Conservation (phyloP, 2,797 vertebrate species). For the Kryptolebias ocellatus region DNA sequence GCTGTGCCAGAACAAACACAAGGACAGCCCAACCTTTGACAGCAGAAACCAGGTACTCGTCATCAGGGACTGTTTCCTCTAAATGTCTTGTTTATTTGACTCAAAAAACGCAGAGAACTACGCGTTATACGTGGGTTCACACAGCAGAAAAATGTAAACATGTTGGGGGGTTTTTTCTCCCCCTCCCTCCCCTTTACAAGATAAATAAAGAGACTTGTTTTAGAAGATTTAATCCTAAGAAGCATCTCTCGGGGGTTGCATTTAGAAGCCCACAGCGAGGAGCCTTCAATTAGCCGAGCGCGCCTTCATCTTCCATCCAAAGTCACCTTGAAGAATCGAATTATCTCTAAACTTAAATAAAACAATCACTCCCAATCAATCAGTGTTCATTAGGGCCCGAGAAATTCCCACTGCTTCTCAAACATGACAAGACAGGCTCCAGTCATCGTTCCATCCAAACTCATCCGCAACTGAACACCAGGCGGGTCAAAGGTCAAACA, state of each 20-base stretch:
- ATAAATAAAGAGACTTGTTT: conserved; percentile 69
- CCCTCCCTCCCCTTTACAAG: conserved; percentile 48
- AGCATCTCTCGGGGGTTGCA: conserved; percentile 52
- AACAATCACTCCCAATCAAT: conserved; percentile 68
- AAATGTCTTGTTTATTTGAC: conserved; percentile 68
- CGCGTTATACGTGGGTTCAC: conserved; percentile 47
- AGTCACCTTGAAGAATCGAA: conserved; percentile 79
- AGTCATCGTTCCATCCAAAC: neutral
- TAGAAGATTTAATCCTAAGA: conserved; percentile 72
- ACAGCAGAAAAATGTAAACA: conserved; percentile 66
- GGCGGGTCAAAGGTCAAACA: conserved; percentile 27
- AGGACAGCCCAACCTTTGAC: conserved; percentile 54
- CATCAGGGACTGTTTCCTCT: conserved; percentile 53
- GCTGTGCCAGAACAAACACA: conserved; percentile 57
- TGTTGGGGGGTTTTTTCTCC: conserved; percentile 54
- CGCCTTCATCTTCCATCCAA: conserved; percentile 69
- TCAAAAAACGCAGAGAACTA: conserved; percentile 45
- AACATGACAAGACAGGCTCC: conserved; percentile 8
- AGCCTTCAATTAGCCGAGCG: conserved; percentile 70
- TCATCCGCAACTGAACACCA: neutral
- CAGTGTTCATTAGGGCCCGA: conserved; percentile 55
- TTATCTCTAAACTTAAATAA: conserved; percentile 68
- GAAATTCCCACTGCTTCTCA: conserved; percentile 36
- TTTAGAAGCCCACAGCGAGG: conserved; percentile 53
- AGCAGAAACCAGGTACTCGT: conserved; percentile 66